phyloP scores from a whole-genome alignment of 2,797 vertebrate species.

The Sebastolobus alascanus region DNA sequence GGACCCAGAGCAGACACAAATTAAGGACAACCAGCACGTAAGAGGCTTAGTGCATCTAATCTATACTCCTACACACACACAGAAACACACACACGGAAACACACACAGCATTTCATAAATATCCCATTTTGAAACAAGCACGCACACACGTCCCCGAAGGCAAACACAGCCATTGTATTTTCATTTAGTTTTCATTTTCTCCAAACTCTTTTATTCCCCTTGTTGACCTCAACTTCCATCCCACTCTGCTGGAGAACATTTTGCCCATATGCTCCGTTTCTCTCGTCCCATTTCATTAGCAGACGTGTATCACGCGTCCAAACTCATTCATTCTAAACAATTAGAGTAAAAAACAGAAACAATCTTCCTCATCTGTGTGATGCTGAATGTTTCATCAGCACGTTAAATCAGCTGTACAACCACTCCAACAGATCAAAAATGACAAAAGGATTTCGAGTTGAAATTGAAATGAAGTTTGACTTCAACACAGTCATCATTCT shows the following conservation, averaged over 20 bases:
- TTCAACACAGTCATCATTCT: conserved; percentile 1
- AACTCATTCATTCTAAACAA: conserved; percentile 21
- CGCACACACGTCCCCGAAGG: conserved; percentile 71
- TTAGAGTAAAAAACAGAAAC: background rate
- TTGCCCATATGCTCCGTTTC: conserved; percentile 65
- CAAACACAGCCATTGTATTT: conserved; percentile 75
- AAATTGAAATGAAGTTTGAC: conserved; percentile 46
- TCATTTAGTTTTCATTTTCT: conserved; percentile 81
- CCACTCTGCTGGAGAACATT: conserved; percentile 58
- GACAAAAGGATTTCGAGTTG: conserved; percentile 23
- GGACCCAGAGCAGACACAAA: conserved; percentile 83
- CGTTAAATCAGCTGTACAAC: background rate
- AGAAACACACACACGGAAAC: conserved; percentile 29
- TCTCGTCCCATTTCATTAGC: conserved; percentile 65
- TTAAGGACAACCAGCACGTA: conserved; percentile 86
- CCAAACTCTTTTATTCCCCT: conserved; percentile 73
- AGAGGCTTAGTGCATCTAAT: conserved; percentile 88
- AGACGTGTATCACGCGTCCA: conserved; percentile 16
- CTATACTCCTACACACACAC: conserved; percentile 71
- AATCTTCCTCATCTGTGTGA: too few species aligned
- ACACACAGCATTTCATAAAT: conserved; percentile 73
- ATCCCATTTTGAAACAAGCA: conserved; percentile 74
- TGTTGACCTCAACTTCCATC: conserved; percentile 66
- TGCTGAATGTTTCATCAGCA: conserved; percentile 19
- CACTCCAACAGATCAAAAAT: conserved; percentile 21